Evolutionary conservation across 1,140 invertebrate species (phyloP), one percentile per base, ranked within the genome.

Genomic region (Stratiolaelaps scimitus): DNA sequence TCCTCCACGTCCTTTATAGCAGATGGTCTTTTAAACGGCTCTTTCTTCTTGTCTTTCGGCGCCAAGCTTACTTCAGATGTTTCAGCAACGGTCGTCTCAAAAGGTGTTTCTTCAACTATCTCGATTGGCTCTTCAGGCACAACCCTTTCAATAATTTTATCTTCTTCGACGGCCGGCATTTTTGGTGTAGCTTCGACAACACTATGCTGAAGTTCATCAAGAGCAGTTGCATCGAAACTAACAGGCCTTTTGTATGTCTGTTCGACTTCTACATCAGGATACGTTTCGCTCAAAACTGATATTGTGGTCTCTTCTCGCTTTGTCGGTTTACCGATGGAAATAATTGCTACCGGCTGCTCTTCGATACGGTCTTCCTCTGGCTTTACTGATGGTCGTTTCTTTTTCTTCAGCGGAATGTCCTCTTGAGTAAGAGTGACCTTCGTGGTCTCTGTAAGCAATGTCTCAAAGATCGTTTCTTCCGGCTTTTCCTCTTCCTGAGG

Each of bases 161-260:
- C n/a, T n/a, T n/a, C n/a, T n/a, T n/a, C n/a, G n/a, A n/a, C n/a
- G n/a, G n/a, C n/a, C n/a, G n/a, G n/a, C n/a, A n/a, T 60, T 26
- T 26, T 60, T 5, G 53, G 53, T 23, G 15, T 13, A 15, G 20
- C 20, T 10, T 60, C 53, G 2, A 60, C 26, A 19, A 19, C 53
- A 10, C 26, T 34, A 15, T 10, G 53, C 2, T 60, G 15, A 26
- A 60, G 34, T 15, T 26, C 15, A 19, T 60, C 23, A 26, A 34
- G 23, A 17, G 53, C 15, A 5, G 13, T 20, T 60, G 53, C 17
- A 10, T 60, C 53, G 17, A 60, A 15, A 5, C 26, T 23, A 20
- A 60, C 53, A n/a, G 53, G 53, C 13, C 53, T 26, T 1, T 26
- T 60, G 20, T 60, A 60, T 1, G 26, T 23, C 23, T 60, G 53